Evolutionary conservation across 2,113 vertebrate genomes (phyloP).

Genomic region (Gobius niger): DNA sequence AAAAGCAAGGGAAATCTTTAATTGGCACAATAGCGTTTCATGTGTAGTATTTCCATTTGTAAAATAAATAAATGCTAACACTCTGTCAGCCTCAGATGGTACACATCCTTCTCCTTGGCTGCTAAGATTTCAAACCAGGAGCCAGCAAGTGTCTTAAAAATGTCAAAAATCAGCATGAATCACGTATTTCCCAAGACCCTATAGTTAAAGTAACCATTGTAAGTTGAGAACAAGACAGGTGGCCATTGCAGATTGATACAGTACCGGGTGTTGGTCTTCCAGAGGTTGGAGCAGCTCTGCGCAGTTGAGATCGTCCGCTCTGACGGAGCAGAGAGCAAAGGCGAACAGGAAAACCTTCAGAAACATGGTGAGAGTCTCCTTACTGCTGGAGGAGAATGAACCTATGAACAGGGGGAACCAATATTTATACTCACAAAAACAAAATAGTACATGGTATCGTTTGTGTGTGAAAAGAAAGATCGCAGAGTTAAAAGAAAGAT

Average conservation of each 20-base stretch:
- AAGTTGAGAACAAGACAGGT: too few species aligned
- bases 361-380: slow-evolving; percentile 30
- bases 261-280: slow-evolving; percentile 36
- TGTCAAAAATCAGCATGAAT: not conserved
- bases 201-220: too few species aligned
- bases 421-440: too few species aligned
- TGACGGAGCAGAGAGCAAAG: slow-evolving; percentile 44
- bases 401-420: too few species aligned
- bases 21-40: not conserved
- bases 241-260: not conserved
- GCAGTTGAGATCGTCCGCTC: slow-evolving; percentile 26
- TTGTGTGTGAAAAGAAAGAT: too few species aligned
- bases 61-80: slow-evolving; percentile 21
- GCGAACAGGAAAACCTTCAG: slow-evolving; percentile 25
- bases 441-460: too few species aligned
- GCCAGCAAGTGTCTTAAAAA: not conserved
- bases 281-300: slow-evolving; percentile 39
- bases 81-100: slow-evolving; percentile 20
- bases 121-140: slow-evolving; percentile 26
- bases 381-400: too few species aligned
- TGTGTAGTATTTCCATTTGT: too few species aligned
- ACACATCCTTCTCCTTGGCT: not conserved
- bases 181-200: slow-evolving; percentile 57
- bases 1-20: not conserved
- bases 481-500: too few species aligned